Evolutionary conservation across 2,797 vertebrate genomes (phyloP).

Genomic region (Diplodus puntazzo): DNA sequence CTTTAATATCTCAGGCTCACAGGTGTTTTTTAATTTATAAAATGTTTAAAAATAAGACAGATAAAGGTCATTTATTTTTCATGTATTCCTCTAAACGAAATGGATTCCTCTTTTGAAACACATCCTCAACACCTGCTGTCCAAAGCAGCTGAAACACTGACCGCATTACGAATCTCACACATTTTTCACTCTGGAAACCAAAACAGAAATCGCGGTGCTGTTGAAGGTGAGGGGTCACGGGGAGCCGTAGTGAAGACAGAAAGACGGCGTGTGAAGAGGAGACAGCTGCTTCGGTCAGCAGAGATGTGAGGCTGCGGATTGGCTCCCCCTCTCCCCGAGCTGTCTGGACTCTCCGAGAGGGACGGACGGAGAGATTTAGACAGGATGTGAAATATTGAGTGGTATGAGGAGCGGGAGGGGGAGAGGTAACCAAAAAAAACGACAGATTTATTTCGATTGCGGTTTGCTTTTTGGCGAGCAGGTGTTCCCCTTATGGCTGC

Average conservation of each 20-base stretch:
- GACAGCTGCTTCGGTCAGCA: constrained; percentile 72
- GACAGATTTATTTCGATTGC: not conserved
- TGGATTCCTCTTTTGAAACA: not conserved
- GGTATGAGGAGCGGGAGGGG: constrained; percentile 3
- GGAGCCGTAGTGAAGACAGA: not conserved
- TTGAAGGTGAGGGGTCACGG: constrained; percentile 14
- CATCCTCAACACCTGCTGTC: not conserved
- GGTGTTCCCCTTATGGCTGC: not conserved
- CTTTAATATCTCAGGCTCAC: not conserved
- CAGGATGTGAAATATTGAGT: constrained; percentile 63
- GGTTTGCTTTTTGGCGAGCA: not conserved
- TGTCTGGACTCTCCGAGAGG: constrained; percentile 47
- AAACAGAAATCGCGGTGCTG: not conserved
- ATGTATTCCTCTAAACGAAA: not conserved
- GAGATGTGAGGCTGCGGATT: constrained; percentile 39
- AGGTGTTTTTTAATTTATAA: no score
- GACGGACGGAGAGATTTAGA: constrained; percentile 45
- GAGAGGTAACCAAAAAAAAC: constrained; percentile 10
- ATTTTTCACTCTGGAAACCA: constrained; percentile 25
- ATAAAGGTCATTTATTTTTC: no score
- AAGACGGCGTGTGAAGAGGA: constrained; percentile 45
- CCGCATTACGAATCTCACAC: constrained; percentile 11
- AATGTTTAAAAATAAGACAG: no score
- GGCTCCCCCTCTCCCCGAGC: constrained; percentile 45
- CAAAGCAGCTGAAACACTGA: not conserved